These are phyloP conservation scores for Ophion obscuratus DNA, from an alignment of 2,888 invertebrate genomes.

Conservation along the genomic window DNA sequence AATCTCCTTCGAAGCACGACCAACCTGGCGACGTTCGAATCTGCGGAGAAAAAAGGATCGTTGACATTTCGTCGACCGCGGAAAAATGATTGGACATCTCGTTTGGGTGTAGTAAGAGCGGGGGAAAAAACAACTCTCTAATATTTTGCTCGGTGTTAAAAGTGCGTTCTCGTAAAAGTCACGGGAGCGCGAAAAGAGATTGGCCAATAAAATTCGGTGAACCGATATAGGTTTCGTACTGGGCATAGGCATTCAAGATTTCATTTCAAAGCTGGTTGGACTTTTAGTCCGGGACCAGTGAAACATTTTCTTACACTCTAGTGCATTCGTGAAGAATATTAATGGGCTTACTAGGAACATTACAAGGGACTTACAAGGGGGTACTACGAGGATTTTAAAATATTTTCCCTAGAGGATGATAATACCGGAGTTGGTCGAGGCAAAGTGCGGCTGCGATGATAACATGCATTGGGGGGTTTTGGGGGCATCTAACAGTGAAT, in stretches of 20 bases:
- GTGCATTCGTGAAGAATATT: too few species aligned
- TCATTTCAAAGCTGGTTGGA: background rate
- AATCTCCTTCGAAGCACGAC: background rate
- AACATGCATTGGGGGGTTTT: too few species aligned
- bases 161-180: slow-evolving; percentile 61
- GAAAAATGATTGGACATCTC: slow-evolving; percentile 52
- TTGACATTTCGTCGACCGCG: slow-evolving; percentile 62
- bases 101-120: slow-evolving; percentile 18
- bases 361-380: too few species aligned
- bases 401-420: too few species aligned
- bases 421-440: too few species aligned
- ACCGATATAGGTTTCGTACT: slow-evolving; percentile 52
- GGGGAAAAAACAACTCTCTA: slow-evolving; percentile 50
- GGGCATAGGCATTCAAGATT: slow-evolving; percentile 15
- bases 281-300: background rate
- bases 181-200: slow-evolving; percentile 58
- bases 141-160: slow-evolving; percentile 47
- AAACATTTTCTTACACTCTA: background rate
- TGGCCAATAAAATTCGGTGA: slow-evolving; percentile 58
- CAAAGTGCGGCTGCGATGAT: too few species aligned
- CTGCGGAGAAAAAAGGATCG: slow-evolving; percentile 18
- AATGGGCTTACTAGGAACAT: too few species aligned
- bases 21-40: background rate
- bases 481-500: too few species aligned
- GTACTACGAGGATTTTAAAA: too few species aligned